A percentile compares a stretch with the other conserved stretches of the same genome.
These are phyloP conservation scores for Calosoma granatense DNA, from an alignment of 1,140 invertebrate genomes.

Conservation along the genomic window DNA sequence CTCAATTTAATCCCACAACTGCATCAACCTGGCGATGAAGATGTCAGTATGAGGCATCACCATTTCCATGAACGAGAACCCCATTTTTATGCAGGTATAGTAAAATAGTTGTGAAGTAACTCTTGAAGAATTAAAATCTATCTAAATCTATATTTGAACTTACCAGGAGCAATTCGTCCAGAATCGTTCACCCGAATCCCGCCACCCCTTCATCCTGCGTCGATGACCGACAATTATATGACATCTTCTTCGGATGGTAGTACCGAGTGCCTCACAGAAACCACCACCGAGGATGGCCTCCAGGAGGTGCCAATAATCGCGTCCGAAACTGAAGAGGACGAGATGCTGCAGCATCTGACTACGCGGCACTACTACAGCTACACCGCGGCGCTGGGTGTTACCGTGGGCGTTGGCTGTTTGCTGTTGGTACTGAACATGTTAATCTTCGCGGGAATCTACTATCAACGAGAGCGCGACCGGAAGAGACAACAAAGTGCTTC, in stretches of 20 bases:
- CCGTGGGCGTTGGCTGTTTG: conserved; percentile 78
- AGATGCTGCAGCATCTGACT: conserved; percentile 40
- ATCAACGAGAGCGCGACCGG: conserved; percentile 55
- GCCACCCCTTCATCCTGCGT: conserved; percentile 33
- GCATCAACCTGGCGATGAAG: conserved; percentile 63
- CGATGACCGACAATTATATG: conserved; percentile 29
- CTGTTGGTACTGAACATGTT: conserved; percentile 77
- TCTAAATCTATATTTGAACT: conserved; percentile 11
- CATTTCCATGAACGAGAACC: conserved; percentile 62
- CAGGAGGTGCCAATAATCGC: conserved; percentile 26
- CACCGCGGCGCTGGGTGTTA: conserved; percentile 76
- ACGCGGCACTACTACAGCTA: conserved; percentile 54
- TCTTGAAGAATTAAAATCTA: conserved; percentile 10
- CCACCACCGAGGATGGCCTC: conserved; percentile 25
- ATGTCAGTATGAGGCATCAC: conserved; percentile 65
- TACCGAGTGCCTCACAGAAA: conserved; percentile 35
- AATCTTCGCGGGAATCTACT: conserved; percentile 81
- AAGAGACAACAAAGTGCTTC: conserved; percentile 29
- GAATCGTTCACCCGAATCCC: conserved; percentile 48
- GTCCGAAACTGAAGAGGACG: conserved; percentile 38
- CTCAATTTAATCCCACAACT: conserved; percentile 80
- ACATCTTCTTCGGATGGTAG: conserved; percentile 17
- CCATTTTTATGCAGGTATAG: conserved; percentile 61
- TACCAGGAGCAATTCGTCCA: conserved; percentile 42
- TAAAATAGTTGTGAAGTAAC: too few species aligned